A percentile compares a stretch with the other conserved stretches of the same genome.
Evolutionary conservation across 1,140 invertebrate species (phyloP).

Genomic region (Melitaea cinxia): DNA sequence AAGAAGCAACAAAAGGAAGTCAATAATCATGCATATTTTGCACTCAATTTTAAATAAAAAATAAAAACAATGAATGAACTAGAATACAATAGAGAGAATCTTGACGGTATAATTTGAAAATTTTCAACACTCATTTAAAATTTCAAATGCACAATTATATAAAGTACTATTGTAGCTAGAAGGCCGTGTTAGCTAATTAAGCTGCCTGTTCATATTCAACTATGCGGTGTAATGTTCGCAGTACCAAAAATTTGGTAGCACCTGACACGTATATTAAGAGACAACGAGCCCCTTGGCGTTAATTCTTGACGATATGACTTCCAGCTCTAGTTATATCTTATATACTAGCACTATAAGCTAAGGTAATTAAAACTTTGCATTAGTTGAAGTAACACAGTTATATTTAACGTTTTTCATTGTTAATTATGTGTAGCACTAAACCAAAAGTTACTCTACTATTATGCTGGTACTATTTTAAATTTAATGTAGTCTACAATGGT

Average conservation of each 20-base stretch:
- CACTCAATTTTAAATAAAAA: neutral
- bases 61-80: neutral
- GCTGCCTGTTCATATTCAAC: constrained; percentile 20
- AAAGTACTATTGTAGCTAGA: constrained; percentile 20
- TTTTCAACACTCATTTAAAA: constrained; percentile 18
- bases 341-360: constrained; percentile 11
- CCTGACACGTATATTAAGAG: constrained; percentile 3
- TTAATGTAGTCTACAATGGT: neutral
- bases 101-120: constrained; percentile 3
- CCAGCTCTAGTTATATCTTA: constrained; percentile 22
- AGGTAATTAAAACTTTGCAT: constrained; percentile 57
- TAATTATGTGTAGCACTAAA: too few relatives aligned
- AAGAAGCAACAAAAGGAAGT: too few relatives aligned
- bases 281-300: constrained; percentile 18
- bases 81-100: constrained; percentile 1
- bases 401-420: neutral
- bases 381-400: neutral
- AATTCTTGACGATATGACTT: constrained; percentile 20
- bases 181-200: constrained; percentile 31
- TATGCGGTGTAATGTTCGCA: constrained; percentile 17
- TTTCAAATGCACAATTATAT: constrained; percentile 22
- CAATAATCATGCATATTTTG: too few relatives aligned
- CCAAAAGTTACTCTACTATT: too few relatives aligned
- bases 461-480: neutral
- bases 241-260: constrained; percentile 22